Conservation (phyloP, 2,113 vertebrate species). For the Salvelinus alpinus region DNA sequence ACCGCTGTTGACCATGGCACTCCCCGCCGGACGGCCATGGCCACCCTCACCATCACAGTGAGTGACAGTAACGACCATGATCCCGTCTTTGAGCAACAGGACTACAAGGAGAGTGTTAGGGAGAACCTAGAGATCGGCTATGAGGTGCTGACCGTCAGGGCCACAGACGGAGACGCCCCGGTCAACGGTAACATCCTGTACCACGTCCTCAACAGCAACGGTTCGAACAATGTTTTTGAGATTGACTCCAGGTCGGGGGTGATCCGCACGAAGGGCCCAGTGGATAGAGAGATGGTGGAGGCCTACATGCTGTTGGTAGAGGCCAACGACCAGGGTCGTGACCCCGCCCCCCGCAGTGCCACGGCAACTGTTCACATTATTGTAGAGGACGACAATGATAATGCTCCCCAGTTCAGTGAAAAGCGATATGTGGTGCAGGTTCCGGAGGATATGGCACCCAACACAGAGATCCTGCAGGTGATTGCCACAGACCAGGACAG, state of each 20-base stretch:
- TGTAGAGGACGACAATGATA: conserved; percentile 96
- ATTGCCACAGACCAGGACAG: conserved; percentile 86
- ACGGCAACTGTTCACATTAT: conserved; percentile 84
- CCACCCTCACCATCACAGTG: conserved; percentile 87
- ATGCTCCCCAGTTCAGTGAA: conserved; percentile 90
- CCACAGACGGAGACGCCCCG: conserved; percentile 87
- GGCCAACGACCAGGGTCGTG: conserved; percentile 89
- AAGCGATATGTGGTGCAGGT: conserved; percentile 90
- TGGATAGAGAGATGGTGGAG: conserved; percentile 87
- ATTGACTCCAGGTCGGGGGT: conserved; percentile 90
- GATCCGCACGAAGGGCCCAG: conserved; percentile 86
- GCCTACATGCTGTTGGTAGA: conserved; percentile 85
- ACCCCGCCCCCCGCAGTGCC: conserved; percentile 85
- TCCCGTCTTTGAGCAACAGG: conserved; percentile 89
- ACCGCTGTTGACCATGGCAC: conserved; percentile 81
- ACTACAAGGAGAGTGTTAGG: conserved; percentile 90
- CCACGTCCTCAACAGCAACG: conserved; percentile 80
- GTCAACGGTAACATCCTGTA: conserved; percentile 93
- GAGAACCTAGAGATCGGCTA: conserved; percentile 97
- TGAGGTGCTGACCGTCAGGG: conserved; percentile 90
- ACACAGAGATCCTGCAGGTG: conserved; percentile 83
- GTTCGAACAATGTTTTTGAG: conserved; percentile 83
- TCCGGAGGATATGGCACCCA: conserved; percentile 82
- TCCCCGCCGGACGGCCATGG: conserved; percentile 87
- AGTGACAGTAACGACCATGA: conserved; percentile 89